phyloP scores from a whole-genome alignment of 1,140 invertebrate species.

The Hylaeus anthracinus region DNA sequence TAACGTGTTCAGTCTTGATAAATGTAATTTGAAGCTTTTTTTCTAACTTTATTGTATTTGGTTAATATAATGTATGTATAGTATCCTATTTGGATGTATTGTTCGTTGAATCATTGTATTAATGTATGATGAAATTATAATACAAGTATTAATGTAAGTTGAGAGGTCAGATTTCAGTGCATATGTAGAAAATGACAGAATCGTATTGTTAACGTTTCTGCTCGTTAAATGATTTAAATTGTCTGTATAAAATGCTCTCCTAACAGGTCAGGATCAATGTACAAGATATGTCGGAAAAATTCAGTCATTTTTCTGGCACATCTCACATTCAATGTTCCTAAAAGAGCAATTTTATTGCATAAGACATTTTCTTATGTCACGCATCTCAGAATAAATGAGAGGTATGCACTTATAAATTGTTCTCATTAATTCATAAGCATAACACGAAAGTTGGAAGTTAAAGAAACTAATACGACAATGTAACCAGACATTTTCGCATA shows the following conservation, averaged over 20 bases:
- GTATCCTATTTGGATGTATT: conserved; percentile 43
- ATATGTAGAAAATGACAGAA: conserved; percentile 45
- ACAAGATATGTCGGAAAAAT: conserved; percentile 33
- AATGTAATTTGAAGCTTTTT: conserved; percentile 34
- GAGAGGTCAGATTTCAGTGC: conserved; percentile 22
- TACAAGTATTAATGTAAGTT: conserved; percentile 54
- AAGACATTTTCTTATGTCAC: conserved; percentile 38
- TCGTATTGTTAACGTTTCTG: conserved; percentile 47
- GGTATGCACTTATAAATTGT: conserved; percentile 30
- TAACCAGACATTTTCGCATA: conserved; percentile 13
- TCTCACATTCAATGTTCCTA: conserved; percentile 59
- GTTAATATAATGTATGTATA: conserved; percentile 44
- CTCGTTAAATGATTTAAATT: conserved; percentile 44
- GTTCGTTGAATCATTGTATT: conserved; percentile 52
- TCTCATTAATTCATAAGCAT: conserved; percentile 42
- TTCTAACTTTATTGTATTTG: conserved; percentile 35
- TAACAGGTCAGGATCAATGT: conserved; percentile 44
- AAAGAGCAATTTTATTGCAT: conserved; percentile 33
- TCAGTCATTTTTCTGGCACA: conserved; percentile 28
- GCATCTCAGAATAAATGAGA: conserved; percentile 1
- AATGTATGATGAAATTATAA: conserved; percentile 53
- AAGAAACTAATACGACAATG: conserved; percentile 6
- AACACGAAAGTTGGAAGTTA: conserved; percentile 42
- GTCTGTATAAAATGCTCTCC: conserved; percentile 42
- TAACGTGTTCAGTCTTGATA: conserved; percentile 29